These are phyloP conservation scores for Hyphantria cunea DNA, from an alignment of 1,140 invertebrate species.

Conservation along the genomic window DNA sequence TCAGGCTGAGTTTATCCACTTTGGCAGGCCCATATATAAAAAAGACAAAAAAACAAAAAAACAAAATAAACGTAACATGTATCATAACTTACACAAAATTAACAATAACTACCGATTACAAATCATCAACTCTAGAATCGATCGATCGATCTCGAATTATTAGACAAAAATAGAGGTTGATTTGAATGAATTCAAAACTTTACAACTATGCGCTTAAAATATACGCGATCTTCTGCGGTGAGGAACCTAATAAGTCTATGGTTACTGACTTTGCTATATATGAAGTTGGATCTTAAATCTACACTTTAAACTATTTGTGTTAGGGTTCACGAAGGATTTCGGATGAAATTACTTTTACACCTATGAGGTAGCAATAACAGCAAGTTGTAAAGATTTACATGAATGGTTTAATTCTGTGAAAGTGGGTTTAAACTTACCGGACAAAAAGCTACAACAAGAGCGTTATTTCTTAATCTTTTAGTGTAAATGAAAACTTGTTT, in stretches of 20 bases:
- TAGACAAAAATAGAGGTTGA: constrained; percentile 48
- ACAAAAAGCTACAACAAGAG: too few species aligned
- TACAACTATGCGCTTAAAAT: constrained; percentile 36
- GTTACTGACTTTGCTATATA: constrained; percentile 63
- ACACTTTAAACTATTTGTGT: constrained; percentile 47
- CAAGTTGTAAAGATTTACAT: constrained; percentile 34
- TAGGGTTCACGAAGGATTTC: constrained; percentile 51
- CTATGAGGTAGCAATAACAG: constrained; percentile 45
- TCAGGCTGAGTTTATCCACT: too few species aligned
- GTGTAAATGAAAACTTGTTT: too few species aligned
- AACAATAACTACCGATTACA: not conserved
- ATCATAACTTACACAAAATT: too few species aligned
- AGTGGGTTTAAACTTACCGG: too few species aligned
- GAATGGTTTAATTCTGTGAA: constrained; percentile 37
- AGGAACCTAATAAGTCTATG: constrained; percentile 71
- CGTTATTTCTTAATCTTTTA: too few species aligned
- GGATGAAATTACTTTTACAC: constrained; percentile 36
- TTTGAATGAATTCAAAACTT: constrained; percentile 37
- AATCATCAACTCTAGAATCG: not conserved
- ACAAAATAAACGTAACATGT: too few species aligned
- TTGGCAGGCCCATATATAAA: too few species aligned
- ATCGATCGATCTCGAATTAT: constrained; percentile 45
- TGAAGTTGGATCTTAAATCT: constrained; percentile 49
- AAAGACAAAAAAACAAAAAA: too few species aligned
- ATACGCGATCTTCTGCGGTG: constrained; percentile 54